Base-by-base conservation (phyloP, 2,113 vertebrate species). In the Misgurnus mizolepis region DNA sequence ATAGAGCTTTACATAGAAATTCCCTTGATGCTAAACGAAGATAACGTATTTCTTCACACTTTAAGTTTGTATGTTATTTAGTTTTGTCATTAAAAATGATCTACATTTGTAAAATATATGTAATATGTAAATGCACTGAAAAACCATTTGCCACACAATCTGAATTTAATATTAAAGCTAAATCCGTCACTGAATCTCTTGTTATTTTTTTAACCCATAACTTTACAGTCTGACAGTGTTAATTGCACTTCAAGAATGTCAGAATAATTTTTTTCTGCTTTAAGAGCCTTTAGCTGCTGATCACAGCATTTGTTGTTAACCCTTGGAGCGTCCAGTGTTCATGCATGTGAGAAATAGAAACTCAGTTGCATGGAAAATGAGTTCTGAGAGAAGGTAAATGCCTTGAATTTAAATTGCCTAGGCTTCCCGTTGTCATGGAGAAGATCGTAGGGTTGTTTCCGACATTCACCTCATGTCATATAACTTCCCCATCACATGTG, bases 371-470 rank as follows among this genome's bases (percentile, higher is more conserved):
- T 80, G 67, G 77, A 80, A 82, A 82, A 83, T 78, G 39, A 50
- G 55, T 73, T 80, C 43, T 22, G 22, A 78, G 78, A 76, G 69
- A 74, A 17, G 34, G 55, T 61, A 84, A 78, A 56, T 17, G 74
- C 66, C 73, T 74, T 39, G 74, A 78, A 78, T 84, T 73, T 47
- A 55, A 73, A 84, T 77, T 41, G 49, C 71, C 45, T 58, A 18
- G 43, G 67, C 43, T 53, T 80, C 80, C 76, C 71, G 58, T 83
- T 77, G 78, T 80, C 67, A 84, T 67, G 67, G 82, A 81, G 68
- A 81, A 74, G 62, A 79, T 66, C 49, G 27, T 50, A 70, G 49
- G 10, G 11, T 66, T 80, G 73, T 77, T 72, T 53, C 69, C 50
- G 9, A 22, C 53, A 76, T 69, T 80, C 65, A 17, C 56, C 17